Base-by-base conservation (phyloP, 2,888 invertebrate species). In the Plagodis dolabraria region DNA sequence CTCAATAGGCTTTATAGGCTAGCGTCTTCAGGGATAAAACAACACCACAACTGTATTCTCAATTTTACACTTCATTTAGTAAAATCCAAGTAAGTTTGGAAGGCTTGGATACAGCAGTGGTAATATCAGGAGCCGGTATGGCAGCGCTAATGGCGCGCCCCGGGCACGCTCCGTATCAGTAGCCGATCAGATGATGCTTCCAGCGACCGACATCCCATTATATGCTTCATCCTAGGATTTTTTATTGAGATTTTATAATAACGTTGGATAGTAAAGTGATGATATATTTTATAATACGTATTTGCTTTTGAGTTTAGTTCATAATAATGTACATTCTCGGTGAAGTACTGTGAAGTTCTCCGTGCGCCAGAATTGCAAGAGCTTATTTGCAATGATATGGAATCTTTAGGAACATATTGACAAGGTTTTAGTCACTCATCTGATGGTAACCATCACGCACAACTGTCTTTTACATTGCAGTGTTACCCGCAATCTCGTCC, bases 131-230 rank as follows among this genome's bases (percentile, higher is more conserved):
- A 85, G 83, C 79, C 78, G 76, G 81, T 82, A 81, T 80, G 73
- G 77, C 79, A 74, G 82, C 83, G 83, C 83, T 88, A 89, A 90
- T 89, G 87, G 83, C 76, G 76, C 76, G 83, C 88, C 82, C 72
- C 78, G 71, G 83, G 86, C 83, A 69, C 76, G 74, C 80, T 76
- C 77, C 77, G 77, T 84, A 84, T 85, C 87, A 77, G 87, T 79
- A 85, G 86, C 83, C 71, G 72, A 74, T 71, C 73, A 58, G 49
- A 48, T 52, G 61, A 61, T 53, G 69, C 80, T 76, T 51, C 68
- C 49, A 77, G 76, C 75, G 69, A 71, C 77, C 63, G 67, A 61
- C 64, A 60, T 69, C 74, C 75, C 77, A 79, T 80, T 79, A 79
- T 71, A 68, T 65, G 65, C 66, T 47, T 63, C 58, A 69, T 70